Conservation (phyloP, 2,113 vertebrate species). For the Poeciliopsis occidentalis region DNA sequence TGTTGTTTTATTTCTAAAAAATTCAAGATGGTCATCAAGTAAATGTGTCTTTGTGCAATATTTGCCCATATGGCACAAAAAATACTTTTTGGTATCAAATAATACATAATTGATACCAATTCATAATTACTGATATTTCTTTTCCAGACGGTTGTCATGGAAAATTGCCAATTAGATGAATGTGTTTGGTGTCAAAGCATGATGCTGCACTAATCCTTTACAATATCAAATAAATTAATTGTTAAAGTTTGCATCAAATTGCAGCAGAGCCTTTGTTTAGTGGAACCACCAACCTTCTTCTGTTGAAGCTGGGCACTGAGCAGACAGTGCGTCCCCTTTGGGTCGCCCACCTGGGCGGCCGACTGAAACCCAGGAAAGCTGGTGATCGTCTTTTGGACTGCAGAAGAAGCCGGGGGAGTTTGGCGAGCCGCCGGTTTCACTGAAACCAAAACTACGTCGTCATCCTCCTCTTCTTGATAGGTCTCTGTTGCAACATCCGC, state of each 20-base stretch:
- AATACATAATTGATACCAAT: no score
- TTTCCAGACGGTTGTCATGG: no score
- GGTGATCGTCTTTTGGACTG: slow-evolving; percentile 71
- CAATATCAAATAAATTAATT: neutral
- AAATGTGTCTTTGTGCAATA: no score
- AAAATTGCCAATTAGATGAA: no score
- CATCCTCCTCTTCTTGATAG: slow-evolving; percentile 14
- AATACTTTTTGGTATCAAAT: no score
- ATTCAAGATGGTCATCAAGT: no score
- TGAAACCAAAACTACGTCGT: slow-evolving; percentile 64
- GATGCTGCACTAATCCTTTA: neutral
- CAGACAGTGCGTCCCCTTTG: slow-evolving; percentile 65
- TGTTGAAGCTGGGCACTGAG: slow-evolving; percentile 86
- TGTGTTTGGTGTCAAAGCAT: no score
- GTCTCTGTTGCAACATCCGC: neutral
- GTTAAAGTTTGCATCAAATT: neutral
- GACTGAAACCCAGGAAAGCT: slow-evolving; percentile 70
- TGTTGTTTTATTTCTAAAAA: no score
- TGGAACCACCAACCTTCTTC: slow-evolving; percentile 83
- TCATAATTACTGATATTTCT: no score
- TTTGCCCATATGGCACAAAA: no score
- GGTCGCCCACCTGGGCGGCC: slow-evolving; percentile 29
- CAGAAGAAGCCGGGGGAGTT: slow-evolving; percentile 32
- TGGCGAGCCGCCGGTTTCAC: slow-evolving; percentile 63
- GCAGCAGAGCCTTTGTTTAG: neutral